Conservation (phyloP, 64 coral and sea anemone genomes). For the Dendrophyllia cribrosa region DNA sequence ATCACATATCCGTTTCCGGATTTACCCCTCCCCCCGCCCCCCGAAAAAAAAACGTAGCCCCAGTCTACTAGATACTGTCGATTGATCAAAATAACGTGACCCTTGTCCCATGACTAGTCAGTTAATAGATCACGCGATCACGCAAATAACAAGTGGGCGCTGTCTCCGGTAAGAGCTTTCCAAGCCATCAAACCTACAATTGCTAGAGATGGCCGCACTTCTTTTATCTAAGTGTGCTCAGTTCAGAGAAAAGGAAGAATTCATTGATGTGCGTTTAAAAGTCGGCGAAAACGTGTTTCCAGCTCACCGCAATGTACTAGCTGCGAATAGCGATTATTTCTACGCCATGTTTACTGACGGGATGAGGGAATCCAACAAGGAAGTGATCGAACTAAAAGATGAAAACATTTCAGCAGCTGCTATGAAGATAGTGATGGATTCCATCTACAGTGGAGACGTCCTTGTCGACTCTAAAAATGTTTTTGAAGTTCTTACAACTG, state of each 20-base stretch:
- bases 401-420: background rate
- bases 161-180: no score
- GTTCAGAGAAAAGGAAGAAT: constrained; percentile 4
- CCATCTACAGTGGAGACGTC: constrained; percentile 7
- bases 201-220: background rate
- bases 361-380: background rate
- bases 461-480: background rate
- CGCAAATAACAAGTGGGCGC: no score
- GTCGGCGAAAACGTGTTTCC: constrained; percentile 53
- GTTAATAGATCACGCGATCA: no score
- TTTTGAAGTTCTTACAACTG: background rate
- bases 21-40: no score
- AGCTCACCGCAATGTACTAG: constrained; percentile 67
- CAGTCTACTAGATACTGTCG: no score
- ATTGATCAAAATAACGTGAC: no score
- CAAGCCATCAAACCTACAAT: no score
- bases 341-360: constrained; percentile 63
- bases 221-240: background rate
- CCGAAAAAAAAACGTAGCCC: no score
- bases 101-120: no score
- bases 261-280: constrained; percentile 75
- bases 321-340: constrained; percentile 84
- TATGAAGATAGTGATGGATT: background rate
- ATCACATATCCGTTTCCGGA: no score
- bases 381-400: background rate